A percentile compares a stretch with the other conserved stretches of the same genome.
Conservation (phyloP, 2,797 vertebrate species). For the Tokudaia tokunoshimensis region DNA sequence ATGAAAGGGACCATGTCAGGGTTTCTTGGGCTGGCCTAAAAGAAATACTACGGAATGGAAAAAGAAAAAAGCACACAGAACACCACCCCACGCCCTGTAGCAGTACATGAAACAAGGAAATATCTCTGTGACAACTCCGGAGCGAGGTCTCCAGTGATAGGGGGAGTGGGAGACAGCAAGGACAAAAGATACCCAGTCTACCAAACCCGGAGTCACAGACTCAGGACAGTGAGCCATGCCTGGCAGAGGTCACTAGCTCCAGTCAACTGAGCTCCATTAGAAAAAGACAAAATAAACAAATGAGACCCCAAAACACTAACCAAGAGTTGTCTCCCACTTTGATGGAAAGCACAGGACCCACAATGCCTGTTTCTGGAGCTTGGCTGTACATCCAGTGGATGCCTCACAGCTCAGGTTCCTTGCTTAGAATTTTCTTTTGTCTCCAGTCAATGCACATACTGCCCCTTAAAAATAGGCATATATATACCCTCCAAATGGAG, state of each 20-base stretch:
- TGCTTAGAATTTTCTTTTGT: background rate
- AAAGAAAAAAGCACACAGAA: background rate
- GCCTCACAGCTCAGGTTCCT: background rate
- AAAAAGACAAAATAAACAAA: background rate
- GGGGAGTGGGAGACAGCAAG: fast-evolving
- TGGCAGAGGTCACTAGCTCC: background rate
- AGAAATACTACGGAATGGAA: background rate
- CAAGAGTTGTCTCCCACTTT: background rate
- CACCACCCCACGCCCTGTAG: background rate
- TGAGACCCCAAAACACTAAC: background rate
- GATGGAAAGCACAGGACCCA: background rate
- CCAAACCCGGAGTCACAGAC: background rate
- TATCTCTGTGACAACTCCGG: background rate
- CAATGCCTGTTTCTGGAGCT: background rate
- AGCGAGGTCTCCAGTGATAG: background rate
- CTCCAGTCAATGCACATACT: background rate
- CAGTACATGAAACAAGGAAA: background rate
- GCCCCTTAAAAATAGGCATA: background rate
- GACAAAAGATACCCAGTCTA: background rate
- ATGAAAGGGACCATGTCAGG: background rate
- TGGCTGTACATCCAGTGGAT: background rate
- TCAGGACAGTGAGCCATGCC: background rate
- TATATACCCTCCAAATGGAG: background rate
- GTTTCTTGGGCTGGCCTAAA: background rate
- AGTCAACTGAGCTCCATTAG: background rate